Evolutionary conservation across 2,113 vertebrate species (phyloP), one percentile per base, ranked within the genome.

Genomic region (Nycticebus coucang): DNA sequence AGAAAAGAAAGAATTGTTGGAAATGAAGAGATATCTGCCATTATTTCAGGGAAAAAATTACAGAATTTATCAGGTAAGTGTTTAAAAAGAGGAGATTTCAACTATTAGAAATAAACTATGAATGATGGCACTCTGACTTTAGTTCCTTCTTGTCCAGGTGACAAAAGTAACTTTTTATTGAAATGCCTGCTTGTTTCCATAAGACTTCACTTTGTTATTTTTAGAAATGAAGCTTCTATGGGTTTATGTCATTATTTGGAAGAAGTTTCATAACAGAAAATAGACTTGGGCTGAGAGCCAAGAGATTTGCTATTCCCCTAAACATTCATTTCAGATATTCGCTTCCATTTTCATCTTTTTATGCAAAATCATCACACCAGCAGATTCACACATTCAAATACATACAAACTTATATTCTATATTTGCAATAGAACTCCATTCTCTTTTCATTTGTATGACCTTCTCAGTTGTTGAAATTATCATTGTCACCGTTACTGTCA

Each of bases 401-500:
- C 37, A 62, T 62, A 37, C 17, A 91, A 85, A 96, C 37, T 91
- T 41, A 72, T 50, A 79, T 80, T 88, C 88, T 72, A 2, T 79
- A 69, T 84, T 87, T 78, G 37, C 28, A 17, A 0, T 87, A 2
- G 41, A 64, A 35, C 72, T 94, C 13, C 13, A 68, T 71, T 68
- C 84, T 91, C 37, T 81, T 55, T 60, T 92, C 94, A 90, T 90
- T 71, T 95, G 45, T 50, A 45, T 96, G 89, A 88, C 37, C 17
- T 91, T 91, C 71, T 50, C 45, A 72, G 37, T 77, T 84, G 28
- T 80, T 77, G 86, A 93, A 85, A 83, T 93, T 87, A 86, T 95
- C 93, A 89, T 85, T 79, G 45, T 90, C 85, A 72, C 77, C 33
- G 75, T 89, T 95, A 82, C 83, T 79, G 92, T 95, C 87, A 97